Evolutionary conservation across 92 coral and sea anemone genomes (phyloP).

Genomic region (Phymanthus crucifer): DNA sequence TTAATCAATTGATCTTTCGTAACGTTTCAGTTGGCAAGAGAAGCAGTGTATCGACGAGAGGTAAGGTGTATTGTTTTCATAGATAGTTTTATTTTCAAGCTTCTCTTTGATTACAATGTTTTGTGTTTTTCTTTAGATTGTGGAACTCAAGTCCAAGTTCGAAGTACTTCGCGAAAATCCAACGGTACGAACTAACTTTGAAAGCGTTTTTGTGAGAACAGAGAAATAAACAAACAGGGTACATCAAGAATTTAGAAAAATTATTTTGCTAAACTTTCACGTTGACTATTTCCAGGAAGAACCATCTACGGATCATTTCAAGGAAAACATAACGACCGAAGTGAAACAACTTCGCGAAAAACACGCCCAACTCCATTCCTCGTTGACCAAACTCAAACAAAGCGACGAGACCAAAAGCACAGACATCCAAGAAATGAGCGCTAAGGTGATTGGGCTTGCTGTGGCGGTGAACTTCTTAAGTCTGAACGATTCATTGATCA

Average conservation of each 20-base stretch:
- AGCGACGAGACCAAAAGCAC: constrained; percentile 3
- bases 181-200: not conserved
- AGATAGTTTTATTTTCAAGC: not conserved
- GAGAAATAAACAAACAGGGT: no score
- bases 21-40: not conserved
- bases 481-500: constrained; percentile 15
- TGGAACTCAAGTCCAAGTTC: not conserved
- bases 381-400: constrained; percentile 5
- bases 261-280: not conserved
- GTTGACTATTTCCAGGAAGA: constrained; percentile 5
- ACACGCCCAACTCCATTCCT: constrained; percentile 1
- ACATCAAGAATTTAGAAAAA: no score
- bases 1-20: no score
- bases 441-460: constrained; percentile 6
- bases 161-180: not conserved
- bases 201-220: not conserved
- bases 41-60: not conserved
- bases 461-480: constrained; percentile 10
- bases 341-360: constrained; percentile 14
- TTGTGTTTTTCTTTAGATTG: not conserved
- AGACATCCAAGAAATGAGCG: not conserved
- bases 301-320: not conserved
- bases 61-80: not conserved
- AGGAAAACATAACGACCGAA: constrained; percentile 30
- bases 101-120: not conserved